Percentiles rank a stretch among this genome's conserved stretches.
These are phyloP conservation scores for Anagyrus pseudococci DNA, from an alignment of 2,888 invertebrate genomes.

Conservation along the genomic window DNA sequence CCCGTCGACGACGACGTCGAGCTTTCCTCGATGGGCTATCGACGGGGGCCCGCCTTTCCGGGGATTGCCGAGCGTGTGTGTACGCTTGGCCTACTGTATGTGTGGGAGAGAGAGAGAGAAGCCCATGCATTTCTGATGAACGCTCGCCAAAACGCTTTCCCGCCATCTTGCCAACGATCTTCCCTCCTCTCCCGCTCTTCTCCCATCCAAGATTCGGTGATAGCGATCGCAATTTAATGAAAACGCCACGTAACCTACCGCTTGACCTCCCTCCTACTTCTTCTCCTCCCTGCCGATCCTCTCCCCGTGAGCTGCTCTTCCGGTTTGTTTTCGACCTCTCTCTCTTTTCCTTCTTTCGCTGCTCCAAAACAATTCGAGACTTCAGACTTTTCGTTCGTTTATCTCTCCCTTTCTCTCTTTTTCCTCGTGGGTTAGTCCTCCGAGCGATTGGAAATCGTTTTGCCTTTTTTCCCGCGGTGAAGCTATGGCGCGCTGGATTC, in stretches of 20 bases:
- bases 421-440: too few species aligned
- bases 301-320: neutral
- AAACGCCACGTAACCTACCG: constrained; percentile 49
- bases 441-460: constrained; percentile 32
- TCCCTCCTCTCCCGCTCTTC: constrained; percentile 32
- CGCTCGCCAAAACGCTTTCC: constrained; percentile 41
- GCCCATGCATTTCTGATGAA: constrained; percentile 60
- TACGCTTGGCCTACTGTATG: too few species aligned
- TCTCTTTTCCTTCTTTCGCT: constrained; percentile 5
- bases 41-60: constrained; percentile 41
- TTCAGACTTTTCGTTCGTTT: neutral
- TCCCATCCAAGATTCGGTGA: too few species aligned
- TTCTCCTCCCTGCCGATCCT: constrained; percentile 14
- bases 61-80: constrained; percentile 26
- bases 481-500: neutral
- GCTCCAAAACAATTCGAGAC: constrained; percentile 28
- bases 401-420: too few species aligned
- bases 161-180: constrained; percentile 31
- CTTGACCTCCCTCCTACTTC: constrained; percentile 35
- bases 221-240: constrained; percentile 56
- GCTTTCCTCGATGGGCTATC: constrained; percentile 19
- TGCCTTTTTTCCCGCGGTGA: neutral
- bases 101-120: constrained; percentile 34
- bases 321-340: constrained; percentile 13
- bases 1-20: neutral